Percentiles rank a stretch among this genome's conserved stretches.
phyloP scores from a whole-genome alignment of 2,797 vertebrate species.

The Rhadinocentrus ornatus region DNA sequence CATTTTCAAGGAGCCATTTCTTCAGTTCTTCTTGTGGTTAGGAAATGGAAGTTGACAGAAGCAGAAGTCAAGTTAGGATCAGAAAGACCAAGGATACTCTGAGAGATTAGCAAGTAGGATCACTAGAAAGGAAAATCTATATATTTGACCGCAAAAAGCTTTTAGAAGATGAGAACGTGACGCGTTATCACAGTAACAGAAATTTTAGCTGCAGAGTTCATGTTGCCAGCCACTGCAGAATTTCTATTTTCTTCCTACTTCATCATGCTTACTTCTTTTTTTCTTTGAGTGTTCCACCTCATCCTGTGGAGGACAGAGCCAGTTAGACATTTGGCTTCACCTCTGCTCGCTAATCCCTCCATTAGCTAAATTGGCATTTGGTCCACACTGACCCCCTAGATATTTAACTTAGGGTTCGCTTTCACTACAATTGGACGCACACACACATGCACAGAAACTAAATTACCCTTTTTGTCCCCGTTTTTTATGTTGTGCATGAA shows the following conservation, averaged over 20 bases:
- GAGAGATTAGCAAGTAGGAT: neutral
- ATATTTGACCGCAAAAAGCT: neutral
- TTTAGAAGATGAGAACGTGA: neutral
- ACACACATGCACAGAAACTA: slow-evolving; percentile 18
- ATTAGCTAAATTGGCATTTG: slow-evolving; percentile 76
- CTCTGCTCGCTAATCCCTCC: slow-evolving; percentile 70
- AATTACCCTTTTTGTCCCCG: slow-evolving; percentile 30
- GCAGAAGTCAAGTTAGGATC: neutral
- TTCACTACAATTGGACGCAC: slow-evolving; percentile 55
- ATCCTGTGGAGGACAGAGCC: slow-evolving; percentile 33
- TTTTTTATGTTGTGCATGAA: slow-evolving; percentile 38
- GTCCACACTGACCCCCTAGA: slow-evolving; percentile 50
- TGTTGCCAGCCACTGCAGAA: neutral
- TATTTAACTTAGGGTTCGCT: slow-evolving; percentile 47
- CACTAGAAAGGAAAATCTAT: neutral
- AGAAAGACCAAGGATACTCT: neutral
- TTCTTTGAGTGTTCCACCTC: slow-evolving; percentile 26
- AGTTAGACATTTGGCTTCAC: slow-evolving; percentile 60
- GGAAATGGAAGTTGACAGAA: neutral
- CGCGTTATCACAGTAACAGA: neutral
- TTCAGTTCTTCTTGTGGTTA: neutral
- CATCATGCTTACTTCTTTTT: slow-evolving; percentile 22
- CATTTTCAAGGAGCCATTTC: neutral
- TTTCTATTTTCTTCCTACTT: slow-evolving; percentile 29
- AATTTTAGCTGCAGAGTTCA: neutral